phyloP scores from a whole-genome alignment of 2,797 vertebrate species.

The Pampus argenteus region DNA sequence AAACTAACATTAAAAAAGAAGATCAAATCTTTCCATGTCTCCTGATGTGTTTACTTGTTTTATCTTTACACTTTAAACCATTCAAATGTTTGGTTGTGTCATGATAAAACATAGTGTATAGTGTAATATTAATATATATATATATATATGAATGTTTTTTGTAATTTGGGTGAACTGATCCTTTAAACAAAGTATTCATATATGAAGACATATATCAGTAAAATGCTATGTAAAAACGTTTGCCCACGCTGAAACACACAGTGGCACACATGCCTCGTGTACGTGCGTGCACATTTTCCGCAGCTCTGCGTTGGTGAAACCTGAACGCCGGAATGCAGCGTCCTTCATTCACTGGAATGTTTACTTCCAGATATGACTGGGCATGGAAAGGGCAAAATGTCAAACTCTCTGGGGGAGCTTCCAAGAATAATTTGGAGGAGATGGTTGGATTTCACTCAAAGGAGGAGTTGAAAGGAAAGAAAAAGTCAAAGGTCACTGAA shows the following conservation, averaged over 20 bases:
- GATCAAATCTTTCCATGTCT: too few species aligned
- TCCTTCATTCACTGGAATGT: constrained; percentile 60
- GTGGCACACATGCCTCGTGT: constrained; percentile 14
- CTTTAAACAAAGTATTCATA: too few species aligned
- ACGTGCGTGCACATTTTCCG: constrained; percentile 1
- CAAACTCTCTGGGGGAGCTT: constrained; percentile 75
- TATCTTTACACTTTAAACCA: too few species aligned
- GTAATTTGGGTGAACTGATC: too few species aligned
- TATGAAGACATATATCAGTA: too few species aligned
- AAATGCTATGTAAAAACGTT: not conserved
- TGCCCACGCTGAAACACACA: not conserved
- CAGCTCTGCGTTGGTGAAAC: constrained; percentile 49
- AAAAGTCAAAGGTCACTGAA: constrained; percentile 63
- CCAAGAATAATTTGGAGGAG: constrained; percentile 79
- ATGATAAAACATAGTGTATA: too few species aligned
- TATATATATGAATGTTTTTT: too few species aligned
- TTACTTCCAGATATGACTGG: constrained; percentile 66
- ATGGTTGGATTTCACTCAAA: constrained; percentile 78
- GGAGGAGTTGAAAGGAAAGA: constrained; percentile 69
- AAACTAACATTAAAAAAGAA: too few species aligned
- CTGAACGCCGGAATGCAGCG: constrained; percentile 50
- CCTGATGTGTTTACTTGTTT: too few species aligned
- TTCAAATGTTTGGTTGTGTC: too few species aligned
- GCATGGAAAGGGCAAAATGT: constrained; percentile 71
- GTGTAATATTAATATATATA: too few species aligned